Conservation (phyloP, 1,140 invertebrate genomes). For the Mya arenaria region DNA sequence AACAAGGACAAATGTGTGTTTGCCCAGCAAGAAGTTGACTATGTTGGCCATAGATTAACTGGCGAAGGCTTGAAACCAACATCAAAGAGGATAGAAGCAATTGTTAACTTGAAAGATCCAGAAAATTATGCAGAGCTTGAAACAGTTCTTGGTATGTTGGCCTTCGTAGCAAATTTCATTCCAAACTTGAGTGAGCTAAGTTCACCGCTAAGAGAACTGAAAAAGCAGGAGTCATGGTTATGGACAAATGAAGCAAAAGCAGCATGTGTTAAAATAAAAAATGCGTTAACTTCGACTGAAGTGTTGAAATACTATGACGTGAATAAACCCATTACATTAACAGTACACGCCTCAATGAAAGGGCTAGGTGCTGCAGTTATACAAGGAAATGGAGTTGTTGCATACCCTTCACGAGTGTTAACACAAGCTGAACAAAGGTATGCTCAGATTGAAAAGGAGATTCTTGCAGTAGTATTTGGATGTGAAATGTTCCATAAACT, state of each 20-base stretch:
- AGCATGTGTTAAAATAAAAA: background rate
- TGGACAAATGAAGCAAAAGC: background rate
- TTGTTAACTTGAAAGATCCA: slow-evolving; percentile 60
- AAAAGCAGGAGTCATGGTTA: slow-evolving; percentile 10
- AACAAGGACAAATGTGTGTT: slow-evolving; percentile 74
- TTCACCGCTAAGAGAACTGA: slow-evolving; percentile 15
- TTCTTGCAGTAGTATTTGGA: slow-evolving; percentile 82
- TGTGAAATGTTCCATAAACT: slow-evolving; percentile 81
- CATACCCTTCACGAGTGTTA: slow-evolving; percentile 80
- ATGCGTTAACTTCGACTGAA: slow-evolving; percentile 1
- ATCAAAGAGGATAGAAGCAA: slow-evolving; percentile 73
- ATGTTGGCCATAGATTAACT: slow-evolving; percentile 41
- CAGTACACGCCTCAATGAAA: slow-evolving; percentile 61
- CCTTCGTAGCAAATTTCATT: slow-evolving; percentile 77
- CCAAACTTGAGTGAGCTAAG: slow-evolving; percentile 69
- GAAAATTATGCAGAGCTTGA: slow-evolving; percentile 42
- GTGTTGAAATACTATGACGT: background rate
- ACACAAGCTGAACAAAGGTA: slow-evolving; percentile 71
- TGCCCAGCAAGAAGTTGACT: slow-evolving; percentile 38
- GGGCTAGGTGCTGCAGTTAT: slow-evolving; percentile 79
- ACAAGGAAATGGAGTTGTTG: slow-evolving; percentile 78
- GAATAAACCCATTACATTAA: background rate
- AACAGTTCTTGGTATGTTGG: slow-evolving; percentile 74
- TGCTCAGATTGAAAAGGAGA: slow-evolving; percentile 83
- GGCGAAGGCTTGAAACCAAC: slow-evolving; percentile 77